Conservation (phyloP, 2,113 vertebrate genomes). For the Henicopernis longicauda region DNA sequence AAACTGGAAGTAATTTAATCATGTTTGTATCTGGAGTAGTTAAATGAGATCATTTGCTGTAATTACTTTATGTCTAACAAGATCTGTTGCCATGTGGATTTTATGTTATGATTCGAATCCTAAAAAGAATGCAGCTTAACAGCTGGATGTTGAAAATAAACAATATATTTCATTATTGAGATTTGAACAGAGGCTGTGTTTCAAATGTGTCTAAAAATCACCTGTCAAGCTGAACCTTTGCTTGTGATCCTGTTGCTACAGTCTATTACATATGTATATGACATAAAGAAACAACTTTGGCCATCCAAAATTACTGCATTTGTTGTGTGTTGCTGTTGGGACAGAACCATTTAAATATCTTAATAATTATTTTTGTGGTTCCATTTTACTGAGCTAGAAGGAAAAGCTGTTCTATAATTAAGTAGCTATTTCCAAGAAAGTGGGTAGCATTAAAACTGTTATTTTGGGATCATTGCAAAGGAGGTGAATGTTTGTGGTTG, state of each 20-base stretch:
- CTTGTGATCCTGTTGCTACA: neutral
- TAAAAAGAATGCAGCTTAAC: neutral
- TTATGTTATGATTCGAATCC: neutral
- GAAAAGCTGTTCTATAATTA: neutral
- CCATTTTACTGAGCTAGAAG: neutral
- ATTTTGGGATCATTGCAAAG: neutral
- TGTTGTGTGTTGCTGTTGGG: neutral
- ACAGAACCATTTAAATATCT: neutral
- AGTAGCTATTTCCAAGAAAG: neutral
- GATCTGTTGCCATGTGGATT: constrained; percentile 24
- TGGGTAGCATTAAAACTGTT: neutral
- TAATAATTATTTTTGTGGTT: neutral
- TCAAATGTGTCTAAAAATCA: neutral
- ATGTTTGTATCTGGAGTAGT: constrained; percentile 23
- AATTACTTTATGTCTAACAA: constrained; percentile 20
- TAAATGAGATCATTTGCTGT: constrained; percentile 29
- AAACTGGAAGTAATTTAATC: constrained; percentile 49
- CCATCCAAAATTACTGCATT: neutral
- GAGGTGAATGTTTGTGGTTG: neutral
- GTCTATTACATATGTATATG: neutral
- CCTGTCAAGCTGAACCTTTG: neutral
- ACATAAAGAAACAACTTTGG: neutral
- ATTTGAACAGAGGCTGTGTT: neutral
- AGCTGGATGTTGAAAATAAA: neutral
- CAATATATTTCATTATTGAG: neutral